A percentile compares a stretch with the other conserved stretches of the same genome.
Evolutionary conservation across 1,140 invertebrate species (phyloP).

Genomic region (Venustaconcha ellipsiformis): DNA sequence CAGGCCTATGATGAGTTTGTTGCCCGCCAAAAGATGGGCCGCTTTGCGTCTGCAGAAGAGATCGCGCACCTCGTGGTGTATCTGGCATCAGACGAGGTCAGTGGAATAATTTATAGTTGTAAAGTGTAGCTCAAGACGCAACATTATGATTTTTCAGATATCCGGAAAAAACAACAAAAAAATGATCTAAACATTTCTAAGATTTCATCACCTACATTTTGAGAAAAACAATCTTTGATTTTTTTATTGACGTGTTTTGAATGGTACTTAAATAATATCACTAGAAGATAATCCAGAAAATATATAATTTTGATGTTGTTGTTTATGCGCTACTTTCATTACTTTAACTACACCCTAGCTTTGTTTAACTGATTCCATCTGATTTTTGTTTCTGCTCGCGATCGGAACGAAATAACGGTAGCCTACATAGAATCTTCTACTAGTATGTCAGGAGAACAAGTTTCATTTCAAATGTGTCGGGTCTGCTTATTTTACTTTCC

Average conservation of each 20-base stretch:
- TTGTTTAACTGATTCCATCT: neutral
- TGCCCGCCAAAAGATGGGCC: slow-evolving; percentile 66
- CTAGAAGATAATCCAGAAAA: too few relatives aligned
- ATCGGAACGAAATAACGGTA: neutral
- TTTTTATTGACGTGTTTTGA: neutral
- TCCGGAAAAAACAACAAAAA: too few relatives aligned
- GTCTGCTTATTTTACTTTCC: slow-evolving; percentile 2
- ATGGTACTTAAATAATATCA: too few relatives aligned
- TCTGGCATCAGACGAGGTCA: slow-evolving; percentile 70
- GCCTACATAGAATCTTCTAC: neutral
- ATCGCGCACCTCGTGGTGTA: slow-evolving; percentile 68
- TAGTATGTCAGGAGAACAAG: neutral
- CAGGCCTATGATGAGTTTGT: slow-evolving; percentile 65
- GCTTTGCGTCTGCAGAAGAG: slow-evolving; percentile 69
- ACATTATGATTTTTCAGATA: neutral
- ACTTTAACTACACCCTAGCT: neutral
- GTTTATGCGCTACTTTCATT: too few relatives aligned
- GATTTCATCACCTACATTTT: neutral
- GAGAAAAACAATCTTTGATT: neutral
- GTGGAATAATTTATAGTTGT: neutral
- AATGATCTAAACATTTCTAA: neutral
- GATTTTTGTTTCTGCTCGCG: neutral
- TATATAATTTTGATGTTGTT: neutral
- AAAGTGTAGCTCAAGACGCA: neutral
- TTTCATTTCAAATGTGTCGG: neutral